A percentile compares a stretch with the other conserved stretches of the same genome.
phyloP scores from a whole-genome alignment of 53 echinoderm and acorn worm genomes.

The Luidia sarsii region DNA sequence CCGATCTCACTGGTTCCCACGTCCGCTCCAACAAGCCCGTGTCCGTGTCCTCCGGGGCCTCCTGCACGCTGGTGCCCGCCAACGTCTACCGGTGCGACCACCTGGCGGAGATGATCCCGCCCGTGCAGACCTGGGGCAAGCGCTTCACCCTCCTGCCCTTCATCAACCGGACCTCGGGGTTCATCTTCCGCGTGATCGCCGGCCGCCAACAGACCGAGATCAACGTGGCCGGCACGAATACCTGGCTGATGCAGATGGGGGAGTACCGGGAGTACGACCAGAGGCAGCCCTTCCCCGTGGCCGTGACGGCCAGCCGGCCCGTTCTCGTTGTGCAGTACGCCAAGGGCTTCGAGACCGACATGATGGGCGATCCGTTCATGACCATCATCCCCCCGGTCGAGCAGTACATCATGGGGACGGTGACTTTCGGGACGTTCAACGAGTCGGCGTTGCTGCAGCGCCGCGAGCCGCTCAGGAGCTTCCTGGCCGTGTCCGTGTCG shows the following conservation, averaged over 20 bases:
- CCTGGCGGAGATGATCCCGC: slow-evolving; percentile 89
- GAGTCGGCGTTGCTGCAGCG: slow-evolving; percentile 26
- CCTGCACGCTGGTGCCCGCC: slow-evolving; percentile 85
- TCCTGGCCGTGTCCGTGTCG: slow-evolving; percentile 71
- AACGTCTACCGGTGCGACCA: slow-evolving; percentile 85
- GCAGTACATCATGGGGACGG: slow-evolving; percentile 78
- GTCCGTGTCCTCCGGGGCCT: slow-evolving; percentile 80
- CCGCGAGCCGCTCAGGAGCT: slow-evolving; percentile 51
- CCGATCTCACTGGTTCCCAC: slow-evolving; percentile 82
- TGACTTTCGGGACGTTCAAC: slow-evolving; percentile 91
- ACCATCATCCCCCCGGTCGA: slow-evolving; percentile 86
- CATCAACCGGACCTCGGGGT: slow-evolving; percentile 82
- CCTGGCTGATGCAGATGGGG: slow-evolving; percentile 66
- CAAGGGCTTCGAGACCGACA: slow-evolving; percentile 86
- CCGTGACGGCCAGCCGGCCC: slow-evolving; percentile 80
- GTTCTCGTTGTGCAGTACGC: slow-evolving; percentile 88
- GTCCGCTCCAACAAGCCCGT: slow-evolving; percentile 75
- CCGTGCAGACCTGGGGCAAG: slow-evolving; percentile 89
- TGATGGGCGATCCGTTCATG: slow-evolving; percentile 91
- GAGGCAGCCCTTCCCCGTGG: slow-evolving; percentile 59
- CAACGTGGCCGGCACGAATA: slow-evolving; percentile 74
- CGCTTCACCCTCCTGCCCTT: slow-evolving; percentile 89
- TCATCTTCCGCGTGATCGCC: slow-evolving; percentile 84
- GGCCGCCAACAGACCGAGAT: slow-evolving; percentile 76
- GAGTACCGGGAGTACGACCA: slow-evolving; percentile 88